Evolutionary conservation across 1,140 invertebrate genomes (phyloP).

Genomic region (Brachionus sp.): DNA sequence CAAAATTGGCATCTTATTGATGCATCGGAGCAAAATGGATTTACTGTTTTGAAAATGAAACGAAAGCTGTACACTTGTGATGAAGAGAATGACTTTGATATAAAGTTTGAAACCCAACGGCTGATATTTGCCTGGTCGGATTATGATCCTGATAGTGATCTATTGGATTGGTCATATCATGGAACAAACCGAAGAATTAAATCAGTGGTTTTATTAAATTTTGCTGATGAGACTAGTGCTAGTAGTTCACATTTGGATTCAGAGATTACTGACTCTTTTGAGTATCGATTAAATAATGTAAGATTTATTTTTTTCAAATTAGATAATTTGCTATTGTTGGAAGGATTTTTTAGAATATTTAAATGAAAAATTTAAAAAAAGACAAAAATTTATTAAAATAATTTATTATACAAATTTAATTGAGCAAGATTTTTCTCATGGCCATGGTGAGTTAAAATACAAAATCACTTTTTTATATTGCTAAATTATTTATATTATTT

Average conservation of each 20-base stretch:
- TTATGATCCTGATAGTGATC: background rate
- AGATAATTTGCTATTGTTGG: background rate
- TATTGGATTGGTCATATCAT: constrained; percentile 23
- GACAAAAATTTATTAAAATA: too few species aligned
- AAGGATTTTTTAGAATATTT: too few species aligned
- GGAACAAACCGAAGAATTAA: background rate
- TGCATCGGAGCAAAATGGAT: background rate
- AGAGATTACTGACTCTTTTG: background rate
- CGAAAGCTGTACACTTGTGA: constrained; percentile 14
- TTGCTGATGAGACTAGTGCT: background rate
- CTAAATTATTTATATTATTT: too few species aligned
- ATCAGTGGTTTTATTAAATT: constrained; percentile 25
- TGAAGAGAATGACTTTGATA: background rate
- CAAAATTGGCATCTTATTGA: constrained; percentile 4
- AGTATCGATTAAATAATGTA: background rate
- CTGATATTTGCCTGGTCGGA: constrained; percentile 29
- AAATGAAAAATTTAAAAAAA: too few species aligned
- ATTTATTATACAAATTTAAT: too few species aligned
- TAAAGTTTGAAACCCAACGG: background rate
- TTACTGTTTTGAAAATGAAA: constrained; percentile 14
- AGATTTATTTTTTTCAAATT: background rate
- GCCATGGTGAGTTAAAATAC: too few species aligned
- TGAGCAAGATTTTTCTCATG: too few species aligned
- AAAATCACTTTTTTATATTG: too few species aligned
- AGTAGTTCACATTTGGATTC: background rate